Base-by-base conservation (phyloP, 2,797 vertebrate genomes). In the Carduelis carduelis region DNA sequence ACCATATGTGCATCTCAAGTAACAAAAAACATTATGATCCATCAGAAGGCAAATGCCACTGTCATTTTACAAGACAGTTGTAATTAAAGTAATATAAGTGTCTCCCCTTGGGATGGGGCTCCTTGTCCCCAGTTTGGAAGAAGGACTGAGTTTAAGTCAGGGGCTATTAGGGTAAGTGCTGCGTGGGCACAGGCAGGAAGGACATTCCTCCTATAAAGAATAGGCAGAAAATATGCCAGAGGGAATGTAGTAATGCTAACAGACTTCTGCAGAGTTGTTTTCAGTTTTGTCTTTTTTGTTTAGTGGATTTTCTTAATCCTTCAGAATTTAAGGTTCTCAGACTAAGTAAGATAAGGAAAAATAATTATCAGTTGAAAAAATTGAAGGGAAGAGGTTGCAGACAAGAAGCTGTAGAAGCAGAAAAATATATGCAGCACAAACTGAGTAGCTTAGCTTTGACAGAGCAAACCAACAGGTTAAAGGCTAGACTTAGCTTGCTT, bases 91-190 rank as follows among this genome's bases (percentile, higher is more conserved):
- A 63, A 30, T 59, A 3, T 5, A 72, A 80, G 23, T 2, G 1
- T 81, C 41, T 86, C 49, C 65, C 37, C 60, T 75, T 83, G 65
- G 41, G 41, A 65, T 20, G 11, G 10, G 22, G 27, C n/a, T 90
- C 9, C 65, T 77, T 41, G 41, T 64, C 46, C 37, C 20, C 63
- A 50, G 3, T 50, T 75, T 8, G 1, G 44, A 92, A 86, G 3
- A 6, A 3, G 32, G 49, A 64, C 49, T 30, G 49, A 83, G 60
- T 43, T 83, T n/a, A 70, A 49, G 60, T 50, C 57, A 47, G 9
- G 12, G 64, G 65, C 80, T 79, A 91, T 94, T 83, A 93, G 41
- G 21, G 32, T 76, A 87, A 95, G 74, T 81, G 86, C 65, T 78
- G 43, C 0, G 0, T 13, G 76, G 46, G 13, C 53, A 69, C 26